Conservation (phyloP, 2,113 vertebrate genomes). For the Azemiops feae region DNA sequence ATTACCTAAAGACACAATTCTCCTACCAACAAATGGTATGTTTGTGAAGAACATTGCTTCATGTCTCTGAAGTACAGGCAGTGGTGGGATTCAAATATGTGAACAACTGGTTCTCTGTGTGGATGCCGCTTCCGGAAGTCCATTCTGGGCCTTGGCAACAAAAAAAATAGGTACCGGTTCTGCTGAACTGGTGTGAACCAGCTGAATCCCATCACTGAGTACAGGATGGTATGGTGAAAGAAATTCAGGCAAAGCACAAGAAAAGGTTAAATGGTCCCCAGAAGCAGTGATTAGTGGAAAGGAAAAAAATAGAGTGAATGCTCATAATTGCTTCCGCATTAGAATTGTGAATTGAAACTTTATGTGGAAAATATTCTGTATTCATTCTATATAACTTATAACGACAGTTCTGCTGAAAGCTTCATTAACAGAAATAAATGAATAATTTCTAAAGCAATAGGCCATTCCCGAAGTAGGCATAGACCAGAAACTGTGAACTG, state of each 20-base stretch:
- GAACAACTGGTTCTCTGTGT: no score
- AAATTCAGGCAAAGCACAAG: constrained; percentile 36
- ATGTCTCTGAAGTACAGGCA: not conserved
- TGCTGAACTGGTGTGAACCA: no score
- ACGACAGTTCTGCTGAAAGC: not conserved
- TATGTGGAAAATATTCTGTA: not conserved
- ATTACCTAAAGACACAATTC: constrained; percentile 32
- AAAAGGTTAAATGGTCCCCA: constrained; percentile 5
- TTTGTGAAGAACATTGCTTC: not conserved
- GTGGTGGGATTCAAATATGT: no score
- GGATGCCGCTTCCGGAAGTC: no score
- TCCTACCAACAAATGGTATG: constrained; percentile 22
- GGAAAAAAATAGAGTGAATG: constrained; percentile 3
- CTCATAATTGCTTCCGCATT: constrained; percentile 15
- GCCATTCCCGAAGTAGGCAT: not conserved
- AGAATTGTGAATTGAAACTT: constrained; percentile 4
- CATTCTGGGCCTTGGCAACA: no score
- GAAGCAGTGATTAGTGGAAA: not conserved
- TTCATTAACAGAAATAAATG: not conserved
- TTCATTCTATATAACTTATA: constrained; percentile 14
- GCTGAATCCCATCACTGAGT: not conserved
- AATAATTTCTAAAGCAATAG: not conserved
- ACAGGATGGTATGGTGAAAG: not conserved
- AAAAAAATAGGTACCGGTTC: no score
- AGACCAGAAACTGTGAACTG: not conserved